These are phyloP conservation scores for Epinotia ramella DNA, from an alignment of 2,888 invertebrate genomes.

Conservation along the genomic window DNA sequence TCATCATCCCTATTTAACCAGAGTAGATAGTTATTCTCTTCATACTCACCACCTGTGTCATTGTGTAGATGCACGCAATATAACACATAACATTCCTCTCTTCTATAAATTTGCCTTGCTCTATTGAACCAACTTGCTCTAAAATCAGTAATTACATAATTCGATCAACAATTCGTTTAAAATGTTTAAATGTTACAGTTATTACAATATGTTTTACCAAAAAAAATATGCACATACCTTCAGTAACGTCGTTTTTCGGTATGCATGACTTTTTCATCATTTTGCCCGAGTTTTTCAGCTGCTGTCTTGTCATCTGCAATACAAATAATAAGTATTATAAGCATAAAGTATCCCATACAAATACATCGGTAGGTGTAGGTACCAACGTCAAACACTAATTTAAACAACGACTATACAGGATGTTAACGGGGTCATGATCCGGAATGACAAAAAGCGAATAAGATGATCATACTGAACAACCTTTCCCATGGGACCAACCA, in stretches of 20 bases:
- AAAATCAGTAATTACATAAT: slow-evolving; percentile 47
- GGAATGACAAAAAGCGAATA: too few species aligned
- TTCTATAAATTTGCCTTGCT: slow-evolving; percentile 75
- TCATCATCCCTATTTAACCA: too few species aligned
- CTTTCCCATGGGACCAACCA: too few species aligned
- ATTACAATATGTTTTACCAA: neutral
- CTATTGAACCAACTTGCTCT: slow-evolving; percentile 75
- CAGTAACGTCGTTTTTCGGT: slow-evolving; percentile 86
- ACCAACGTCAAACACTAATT: too few species aligned
- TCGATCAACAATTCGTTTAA: too few species aligned
- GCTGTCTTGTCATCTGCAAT: slow-evolving; percentile 82
- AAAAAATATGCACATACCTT: slow-evolving; percentile 68
- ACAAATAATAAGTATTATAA: neutral
- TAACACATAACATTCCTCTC: slow-evolving; percentile 77
- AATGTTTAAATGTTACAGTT: neutral
- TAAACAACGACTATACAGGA: too few species aligned
- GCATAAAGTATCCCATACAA: neutral
- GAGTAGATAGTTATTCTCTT: too few species aligned
- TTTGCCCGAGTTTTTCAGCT: slow-evolving; percentile 86
- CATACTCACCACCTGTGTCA: slow-evolving; percentile 72
- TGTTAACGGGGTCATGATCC: too few species aligned
- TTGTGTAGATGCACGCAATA: slow-evolving; percentile 73
- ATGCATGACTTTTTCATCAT: slow-evolving; percentile 87
- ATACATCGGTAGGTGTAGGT: neutral
- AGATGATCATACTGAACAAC: too few species aligned